phyloP scores from a whole-genome alignment of 1,140 invertebrate genomes.

The Cardiocondyla obscurior region DNA sequence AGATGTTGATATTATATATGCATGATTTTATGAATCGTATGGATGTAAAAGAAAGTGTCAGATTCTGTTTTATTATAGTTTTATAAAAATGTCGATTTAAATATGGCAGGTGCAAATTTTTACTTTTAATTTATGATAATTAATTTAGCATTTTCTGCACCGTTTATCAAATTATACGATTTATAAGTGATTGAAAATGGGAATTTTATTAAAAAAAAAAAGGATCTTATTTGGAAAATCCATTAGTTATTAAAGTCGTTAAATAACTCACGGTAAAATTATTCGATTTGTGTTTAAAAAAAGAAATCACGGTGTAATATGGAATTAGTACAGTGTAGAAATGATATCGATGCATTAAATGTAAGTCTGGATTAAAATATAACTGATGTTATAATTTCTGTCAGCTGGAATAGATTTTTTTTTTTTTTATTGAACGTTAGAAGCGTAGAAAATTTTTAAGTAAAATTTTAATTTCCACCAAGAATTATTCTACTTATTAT shows the following conservation, averaged over 20 bases:
- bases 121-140: neutral
- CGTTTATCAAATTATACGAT: neutral
- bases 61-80: neutral
- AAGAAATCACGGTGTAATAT: neutral
- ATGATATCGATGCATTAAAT: neutral
- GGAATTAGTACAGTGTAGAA: neutral
- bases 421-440: too few relatives aligned
- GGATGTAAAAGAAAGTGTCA: neutral
- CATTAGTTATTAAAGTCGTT: neutral
- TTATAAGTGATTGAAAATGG: neutral
- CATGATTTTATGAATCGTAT: neutral
- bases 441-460: neutral
- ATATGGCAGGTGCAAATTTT: neutral
- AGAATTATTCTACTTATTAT: conserved; percentile 5
- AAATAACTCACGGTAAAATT: neutral
- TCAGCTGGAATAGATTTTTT: neutral
- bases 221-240: neutral
- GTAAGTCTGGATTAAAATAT: neutral
- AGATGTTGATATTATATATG: neutral
- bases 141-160: neutral
- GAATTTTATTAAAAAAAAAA: neutral
- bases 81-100: neutral
- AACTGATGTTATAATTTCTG: neutral
- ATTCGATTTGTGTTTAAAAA: neutral
- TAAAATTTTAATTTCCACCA: neutral